Percentiles rank a stretch among this genome's conserved stretches.
These are phyloP conservation scores for Chionoecetes opilio DNA, from an alignment of 1,140 invertebrate genomes.

Conservation along the genomic window DNA sequence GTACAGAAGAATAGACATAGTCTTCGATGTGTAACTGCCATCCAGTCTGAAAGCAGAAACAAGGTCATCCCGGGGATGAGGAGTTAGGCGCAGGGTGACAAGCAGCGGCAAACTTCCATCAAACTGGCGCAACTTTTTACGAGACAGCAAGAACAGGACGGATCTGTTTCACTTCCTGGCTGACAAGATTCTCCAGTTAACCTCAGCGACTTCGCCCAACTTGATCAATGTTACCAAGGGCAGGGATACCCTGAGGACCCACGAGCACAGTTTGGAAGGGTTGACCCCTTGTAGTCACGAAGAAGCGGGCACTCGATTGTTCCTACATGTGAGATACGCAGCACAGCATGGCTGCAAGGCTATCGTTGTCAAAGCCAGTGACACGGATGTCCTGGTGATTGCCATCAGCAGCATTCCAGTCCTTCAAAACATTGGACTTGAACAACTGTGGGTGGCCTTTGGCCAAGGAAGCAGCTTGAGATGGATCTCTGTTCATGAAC, in stretches of 20 bases:
- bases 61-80: not conserved
- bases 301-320: slow-evolving; percentile 13
- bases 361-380: slow-evolving; percentile 28
- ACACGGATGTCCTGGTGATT: slow-evolving; percentile 44
- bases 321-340: slow-evolving; percentile 24
- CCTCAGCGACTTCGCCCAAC: not conserved
- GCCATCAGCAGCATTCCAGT: not conserved
- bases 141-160: not conserved
- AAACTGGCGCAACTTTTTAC: slow-evolving; percentile 22
- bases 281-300: not conserved
- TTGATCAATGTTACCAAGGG: slow-evolving; percentile 36
- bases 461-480: slow-evolving; percentile 17
- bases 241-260: not conserved
- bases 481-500: slow-evolving; percentile 81
- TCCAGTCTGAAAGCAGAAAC: slow-evolving; percentile 48
- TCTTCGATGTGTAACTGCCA: slow-evolving; percentile 36
- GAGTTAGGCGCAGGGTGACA: slow-evolving; percentile 38
- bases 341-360: slow-evolving; percentile 12
- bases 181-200: not conserved
- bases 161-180: slow-evolving; percentile 47
- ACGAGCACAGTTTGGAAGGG: not conserved
- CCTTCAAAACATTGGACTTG: slow-evolving; percentile 38
- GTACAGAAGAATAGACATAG: slow-evolving; percentile 22
- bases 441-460: slow-evolving; percentile 36
- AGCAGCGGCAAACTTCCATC: not conserved